phyloP scores from a whole-genome alignment of 2,113 vertebrate species.

The Pyrgilauda ruficollis region DNA sequence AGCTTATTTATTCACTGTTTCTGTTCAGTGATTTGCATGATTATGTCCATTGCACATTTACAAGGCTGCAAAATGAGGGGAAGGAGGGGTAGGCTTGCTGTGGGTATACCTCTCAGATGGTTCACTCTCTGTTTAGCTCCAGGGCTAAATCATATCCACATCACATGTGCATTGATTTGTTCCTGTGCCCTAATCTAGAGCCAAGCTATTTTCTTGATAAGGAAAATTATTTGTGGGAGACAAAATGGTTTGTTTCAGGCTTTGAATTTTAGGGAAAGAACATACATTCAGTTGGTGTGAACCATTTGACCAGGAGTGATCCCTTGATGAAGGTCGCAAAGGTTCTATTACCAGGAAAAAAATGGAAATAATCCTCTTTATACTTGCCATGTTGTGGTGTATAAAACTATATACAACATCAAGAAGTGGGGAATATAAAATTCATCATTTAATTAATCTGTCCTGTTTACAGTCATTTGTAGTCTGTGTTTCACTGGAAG shows the following conservation, averaged over 20 bases:
- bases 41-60: background rate
- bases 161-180: background rate
- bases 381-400: background rate
- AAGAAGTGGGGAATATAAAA: background rate
- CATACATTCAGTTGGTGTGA: background rate
- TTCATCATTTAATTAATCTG: background rate
- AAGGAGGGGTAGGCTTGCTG: background rate
- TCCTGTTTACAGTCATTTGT: background rate
- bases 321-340: background rate
- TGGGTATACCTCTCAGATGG: background rate
- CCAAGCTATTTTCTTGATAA: background rate
- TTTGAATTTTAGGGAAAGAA: background rate
- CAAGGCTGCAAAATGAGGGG: background rate
- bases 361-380: background rate
- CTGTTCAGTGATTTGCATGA: background rate
- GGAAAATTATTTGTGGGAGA: background rate
- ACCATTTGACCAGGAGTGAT: background rate
- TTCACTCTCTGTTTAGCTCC: background rate
- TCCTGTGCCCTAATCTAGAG: background rate
- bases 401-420: background rate
- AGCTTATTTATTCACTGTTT: background rate
- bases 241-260: background rate
- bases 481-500: background rate
- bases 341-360: background rate
- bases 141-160: background rate